Conservation (phyloP, 2,113 vertebrate species). For the Shinisaurus crocodilurus region DNA sequence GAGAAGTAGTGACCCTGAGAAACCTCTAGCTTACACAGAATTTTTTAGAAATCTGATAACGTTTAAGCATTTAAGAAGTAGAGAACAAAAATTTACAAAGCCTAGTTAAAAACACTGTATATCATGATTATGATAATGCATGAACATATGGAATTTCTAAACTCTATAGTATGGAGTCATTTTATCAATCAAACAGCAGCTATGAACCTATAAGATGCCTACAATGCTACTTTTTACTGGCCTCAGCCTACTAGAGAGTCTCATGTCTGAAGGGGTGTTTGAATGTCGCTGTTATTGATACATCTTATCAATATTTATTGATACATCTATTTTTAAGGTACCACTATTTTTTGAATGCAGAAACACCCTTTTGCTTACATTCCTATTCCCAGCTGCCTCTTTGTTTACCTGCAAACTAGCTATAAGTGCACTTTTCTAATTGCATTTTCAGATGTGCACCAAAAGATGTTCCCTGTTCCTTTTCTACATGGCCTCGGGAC, state of each 20-base stretch:
- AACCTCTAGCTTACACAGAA: constrained; percentile 50
- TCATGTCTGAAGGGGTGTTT: neutral
- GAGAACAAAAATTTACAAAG: neutral
- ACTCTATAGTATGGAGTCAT: constrained; percentile 64
- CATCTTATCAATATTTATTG: neutral
- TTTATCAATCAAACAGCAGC: constrained; percentile 69
- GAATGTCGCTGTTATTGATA: neutral
- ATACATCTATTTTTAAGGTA: neutral
- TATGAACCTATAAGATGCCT: constrained; percentile 52
- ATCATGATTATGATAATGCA: neutral
- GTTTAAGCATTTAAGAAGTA: neutral
- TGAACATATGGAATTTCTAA: constrained; percentile 63
- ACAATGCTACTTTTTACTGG: neutral
- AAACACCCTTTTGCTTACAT: neutral
- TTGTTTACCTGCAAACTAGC: neutral
- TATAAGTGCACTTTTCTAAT: too few relatives aligned
- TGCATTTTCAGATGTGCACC: neutral
- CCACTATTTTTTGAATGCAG: too few relatives aligned
- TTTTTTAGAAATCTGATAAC: constrained; percentile 37
- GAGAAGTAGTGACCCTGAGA: constrained; percentile 49
- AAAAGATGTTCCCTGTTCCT: too few relatives aligned
- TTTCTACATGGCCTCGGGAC: too few relatives aligned
- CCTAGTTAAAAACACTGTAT: neutral
- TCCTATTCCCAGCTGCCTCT: neutral
- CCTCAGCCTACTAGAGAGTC: neutral